Base-by-base conservation (phyloP, 2,888 invertebrate species). In the Andrena chrysosceles region DNA sequence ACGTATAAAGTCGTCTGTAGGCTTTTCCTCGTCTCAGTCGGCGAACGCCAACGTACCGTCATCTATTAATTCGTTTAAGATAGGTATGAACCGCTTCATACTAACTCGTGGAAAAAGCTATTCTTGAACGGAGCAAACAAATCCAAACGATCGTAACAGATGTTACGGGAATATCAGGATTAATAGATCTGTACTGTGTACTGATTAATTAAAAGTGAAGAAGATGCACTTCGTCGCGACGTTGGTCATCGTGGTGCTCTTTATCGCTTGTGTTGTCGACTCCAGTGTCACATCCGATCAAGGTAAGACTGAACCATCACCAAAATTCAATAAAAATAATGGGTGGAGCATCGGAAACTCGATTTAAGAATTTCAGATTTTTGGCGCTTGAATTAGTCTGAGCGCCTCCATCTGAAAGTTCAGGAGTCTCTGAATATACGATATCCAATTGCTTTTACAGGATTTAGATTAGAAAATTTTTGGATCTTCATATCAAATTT, bases 1-100 rank as follows among this genome's bases (percentile, higher is more conserved):
- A 92, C 87, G 90, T 94, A 94, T 94, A 94, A 93, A 93, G 93
- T 90, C 91, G 87, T 87, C 86, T 77, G 85, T 87, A 81, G 85
- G 87, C 85, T 88, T 90, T 90, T 92, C 89, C 90, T 86, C 84
- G 89, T 89, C 88, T 87, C 93, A 93, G 93, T 93, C 89, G 85
- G 81, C 87, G 79, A 79, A 85, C 89, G 70, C 66, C 63, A 63
- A 67, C 73, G 80, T 62, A 16, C 48, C 31, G 59, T 35, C 52
- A 63, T 67, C 69, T 74, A 64, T 59, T 81, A 42, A 69, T 31
- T 31, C 67, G 42, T 42, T 66, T 56, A 31, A 31, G 26, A 52
- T 64, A 35, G 26, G 23, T 35, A 66, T 8, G 35, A 20, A 7
- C 7, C 31, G 13, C 13, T 20, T 54, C 13, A 2, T 29, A 42